phyloP scores from a whole-genome alignment of 2,113 vertebrate genomes.

The Colistium nudipinnis region DNA sequence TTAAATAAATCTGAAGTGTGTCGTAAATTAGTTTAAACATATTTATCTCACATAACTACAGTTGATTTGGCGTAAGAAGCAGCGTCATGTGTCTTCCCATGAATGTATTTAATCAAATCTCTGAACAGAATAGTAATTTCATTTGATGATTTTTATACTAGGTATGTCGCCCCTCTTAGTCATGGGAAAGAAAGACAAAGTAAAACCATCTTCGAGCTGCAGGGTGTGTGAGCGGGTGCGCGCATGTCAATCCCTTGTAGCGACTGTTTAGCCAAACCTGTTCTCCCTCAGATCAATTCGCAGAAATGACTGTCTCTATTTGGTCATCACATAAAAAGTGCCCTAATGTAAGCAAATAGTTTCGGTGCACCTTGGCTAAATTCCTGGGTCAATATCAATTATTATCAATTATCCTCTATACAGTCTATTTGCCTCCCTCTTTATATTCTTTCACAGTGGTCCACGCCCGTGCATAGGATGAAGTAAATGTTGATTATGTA shows the following conservation, averaged over 20 bases:
- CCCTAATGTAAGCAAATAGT: background rate
- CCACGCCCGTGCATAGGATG: conserved; percentile 67
- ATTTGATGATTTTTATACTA: background rate
- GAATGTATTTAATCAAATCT: background rate
- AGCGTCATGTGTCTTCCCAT: background rate
- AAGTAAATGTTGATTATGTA: conserved; percentile 66
- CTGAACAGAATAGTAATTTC: background rate
- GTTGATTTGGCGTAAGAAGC: background rate
- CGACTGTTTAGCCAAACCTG: conserved; percentile 43
- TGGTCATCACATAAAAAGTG: conserved; percentile 35
- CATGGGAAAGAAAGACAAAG: conserved; percentile 24
- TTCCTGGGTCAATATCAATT: background rate
- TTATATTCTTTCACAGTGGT: conserved; percentile 53
- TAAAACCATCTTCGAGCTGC: conserved; percentile 36
- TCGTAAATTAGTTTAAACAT: background rate
- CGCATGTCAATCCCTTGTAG: conserved; percentile 49
- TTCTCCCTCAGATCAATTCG: conserved; percentile 29
- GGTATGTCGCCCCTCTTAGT: background rate
- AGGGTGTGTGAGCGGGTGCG: conserved; percentile 38
- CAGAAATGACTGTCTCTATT: conserved; percentile 38
- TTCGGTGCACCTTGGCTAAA: background rate
- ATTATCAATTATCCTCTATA: background rate
- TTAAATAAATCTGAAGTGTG: background rate
- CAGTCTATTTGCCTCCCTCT: conserved; percentile 5
- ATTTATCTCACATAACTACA: background rate